A percentile compares a stretch with the other conserved stretches of the same genome.
phyloP scores from a whole-genome alignment of 2,888 invertebrate species.

The Panzeria rudis region DNA sequence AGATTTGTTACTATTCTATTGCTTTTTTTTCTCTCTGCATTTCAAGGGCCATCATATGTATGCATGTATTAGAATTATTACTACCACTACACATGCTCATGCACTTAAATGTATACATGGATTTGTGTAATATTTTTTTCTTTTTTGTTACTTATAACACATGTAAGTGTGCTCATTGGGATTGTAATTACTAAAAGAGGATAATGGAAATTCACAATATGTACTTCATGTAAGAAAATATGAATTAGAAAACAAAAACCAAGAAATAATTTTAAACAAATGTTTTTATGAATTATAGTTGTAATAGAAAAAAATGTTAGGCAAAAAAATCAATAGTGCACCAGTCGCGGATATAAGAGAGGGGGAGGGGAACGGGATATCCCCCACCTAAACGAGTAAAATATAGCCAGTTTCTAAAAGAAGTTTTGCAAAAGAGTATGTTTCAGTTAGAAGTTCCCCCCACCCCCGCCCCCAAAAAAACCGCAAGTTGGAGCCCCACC shows the following conservation, averaged over 20 bases:
- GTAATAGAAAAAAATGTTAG: background rate
- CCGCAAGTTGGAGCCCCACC: too few relatives aligned
- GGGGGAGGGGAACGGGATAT: too few relatives aligned
- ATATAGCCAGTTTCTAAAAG: too few relatives aligned
- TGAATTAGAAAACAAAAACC: background rate
- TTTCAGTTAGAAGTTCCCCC: too few relatives aligned
- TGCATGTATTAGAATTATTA: slow-evolving; percentile 4
- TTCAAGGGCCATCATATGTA: slow-evolving; percentile 14
- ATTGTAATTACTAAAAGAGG: slow-evolving; percentile 49
- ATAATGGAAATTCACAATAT: slow-evolving; percentile 32
- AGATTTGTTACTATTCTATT: slow-evolving; percentile 29
- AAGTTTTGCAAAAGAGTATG: too few relatives aligned
- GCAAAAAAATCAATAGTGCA: background rate
- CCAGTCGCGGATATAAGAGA: too few relatives aligned
- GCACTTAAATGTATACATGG: slow-evolving; percentile 1
- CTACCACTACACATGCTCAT: slow-evolving; percentile 3
- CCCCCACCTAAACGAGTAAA: too few relatives aligned
- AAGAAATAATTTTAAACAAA: background rate
- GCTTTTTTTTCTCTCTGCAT: background rate
- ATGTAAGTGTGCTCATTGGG: slow-evolving; percentile 42
- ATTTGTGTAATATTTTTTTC: background rate
- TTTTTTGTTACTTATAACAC: slow-evolving; percentile 10
- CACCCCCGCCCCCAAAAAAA: too few relatives aligned
- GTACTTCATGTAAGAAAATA: slow-evolving; percentile 1
- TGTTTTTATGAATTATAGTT: background rate